Conservation (phyloP, 2,113 vertebrate genomes). For the Salvelinus namaycush region DNA sequence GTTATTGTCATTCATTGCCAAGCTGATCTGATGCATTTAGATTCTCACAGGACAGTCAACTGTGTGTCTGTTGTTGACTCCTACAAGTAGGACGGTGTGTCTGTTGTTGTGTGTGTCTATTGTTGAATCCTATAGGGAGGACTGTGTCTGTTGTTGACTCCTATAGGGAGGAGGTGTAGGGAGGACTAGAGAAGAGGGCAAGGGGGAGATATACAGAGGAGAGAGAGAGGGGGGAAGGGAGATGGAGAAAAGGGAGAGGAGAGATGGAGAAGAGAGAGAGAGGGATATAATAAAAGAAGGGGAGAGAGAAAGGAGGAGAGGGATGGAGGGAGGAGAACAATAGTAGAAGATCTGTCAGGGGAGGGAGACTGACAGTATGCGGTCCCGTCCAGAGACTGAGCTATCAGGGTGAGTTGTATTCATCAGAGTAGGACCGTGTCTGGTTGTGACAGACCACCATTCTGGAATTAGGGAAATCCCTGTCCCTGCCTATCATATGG, state of each 20-base stretch:
- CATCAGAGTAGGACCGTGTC: conserved; percentile 28
- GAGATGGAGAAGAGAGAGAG: not conserved
- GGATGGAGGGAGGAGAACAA: not conserved
- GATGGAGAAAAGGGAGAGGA: conserved; percentile 8
- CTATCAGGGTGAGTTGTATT: conserved; percentile 28
- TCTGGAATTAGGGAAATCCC: conserved; percentile 31
- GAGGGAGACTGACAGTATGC: not conserved
- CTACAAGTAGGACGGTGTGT: too few relatives aligned
- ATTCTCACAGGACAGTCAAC: too few relatives aligned
- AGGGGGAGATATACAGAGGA: not conserved
- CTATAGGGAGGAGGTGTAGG: not conserved
- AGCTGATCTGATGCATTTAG: too few relatives aligned
- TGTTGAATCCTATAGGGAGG: too few relatives aligned
- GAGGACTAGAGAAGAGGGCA: conserved; percentile 13
- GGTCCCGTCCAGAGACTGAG: not conserved
- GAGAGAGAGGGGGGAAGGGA: conserved; percentile 4
- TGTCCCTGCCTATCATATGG: conserved; percentile 34
- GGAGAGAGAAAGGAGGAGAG: not conserved
- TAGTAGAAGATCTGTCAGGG: not conserved
- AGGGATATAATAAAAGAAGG: conserved; percentile 10
- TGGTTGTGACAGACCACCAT: conserved; percentile 49
- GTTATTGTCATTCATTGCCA: too few relatives aligned
- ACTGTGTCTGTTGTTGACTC: too few relatives aligned
- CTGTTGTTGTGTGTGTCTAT: too few relatives aligned
- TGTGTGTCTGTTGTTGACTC: too few relatives aligned